A percentile compares a stretch with the other conserved stretches of the same genome.
Conservation (phyloP, 2,113 vertebrate species). For the Pseudopodoces humilis region DNA sequence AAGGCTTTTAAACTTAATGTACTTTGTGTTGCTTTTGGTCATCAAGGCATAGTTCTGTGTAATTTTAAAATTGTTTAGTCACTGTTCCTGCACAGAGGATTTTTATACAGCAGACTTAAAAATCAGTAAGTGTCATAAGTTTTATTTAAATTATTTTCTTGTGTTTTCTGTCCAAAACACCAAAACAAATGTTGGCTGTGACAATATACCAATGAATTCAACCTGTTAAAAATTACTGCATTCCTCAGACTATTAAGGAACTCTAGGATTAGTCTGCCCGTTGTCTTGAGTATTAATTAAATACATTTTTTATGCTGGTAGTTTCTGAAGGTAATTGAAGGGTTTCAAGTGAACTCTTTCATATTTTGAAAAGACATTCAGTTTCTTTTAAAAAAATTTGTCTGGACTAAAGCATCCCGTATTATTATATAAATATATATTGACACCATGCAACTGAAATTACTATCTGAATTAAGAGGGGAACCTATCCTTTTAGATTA, state of each 20-base stretch:
- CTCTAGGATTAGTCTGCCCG: neutral
- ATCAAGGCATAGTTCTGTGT: neutral
- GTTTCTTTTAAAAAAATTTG: neutral
- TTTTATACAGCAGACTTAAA: neutral
- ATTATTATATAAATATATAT: neutral
- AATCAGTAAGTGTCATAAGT: neutral
- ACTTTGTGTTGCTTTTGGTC: neutral
- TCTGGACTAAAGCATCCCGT: neutral
- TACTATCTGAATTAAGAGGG: neutral
- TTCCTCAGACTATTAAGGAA: constrained; percentile 40
- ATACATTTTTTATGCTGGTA: neutral
- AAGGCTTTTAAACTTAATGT: neutral
- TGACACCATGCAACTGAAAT: neutral
- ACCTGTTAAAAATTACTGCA: constrained; percentile 1
- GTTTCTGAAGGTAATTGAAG: neutral
- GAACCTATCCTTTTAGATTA: neutral
- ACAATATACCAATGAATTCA: neutral
- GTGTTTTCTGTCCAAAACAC: neutral
- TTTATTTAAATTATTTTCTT: neutral
- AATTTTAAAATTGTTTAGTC: neutral
- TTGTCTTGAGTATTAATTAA: neutral
- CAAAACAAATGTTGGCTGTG: neutral
- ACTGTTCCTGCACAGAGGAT: neutral
- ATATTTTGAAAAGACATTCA: neutral
- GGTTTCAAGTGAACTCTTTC: neutral